Evolutionary conservation across 2,113 vertebrate species (phyloP), one percentile per base, ranked within the genome.

Genomic region (Thymallus thymallus): DNA sequence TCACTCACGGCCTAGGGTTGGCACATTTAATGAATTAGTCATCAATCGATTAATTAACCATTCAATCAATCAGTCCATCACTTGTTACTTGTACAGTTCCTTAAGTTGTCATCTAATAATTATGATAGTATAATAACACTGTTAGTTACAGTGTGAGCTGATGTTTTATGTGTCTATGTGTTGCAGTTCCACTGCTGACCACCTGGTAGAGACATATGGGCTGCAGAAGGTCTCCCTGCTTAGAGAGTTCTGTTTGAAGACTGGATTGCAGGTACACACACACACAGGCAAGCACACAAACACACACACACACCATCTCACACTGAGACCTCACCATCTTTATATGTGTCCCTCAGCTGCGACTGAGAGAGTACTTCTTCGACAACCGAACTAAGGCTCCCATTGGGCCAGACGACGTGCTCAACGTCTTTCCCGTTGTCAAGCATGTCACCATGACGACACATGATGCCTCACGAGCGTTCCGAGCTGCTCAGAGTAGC

Each of bases 191-290:
- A 88, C 85, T 70, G 80, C 88, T 4, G 93, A 91, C 72, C 86
- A 94, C 67, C 80, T 94, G 51, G 92, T 93, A 46, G 92, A 94
- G 78, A 88, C 85, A 66, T 93, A 91, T 14, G 86, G 90, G 14
- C 76, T 95, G 29, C 94, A 95, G 82, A 94, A 92, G 69, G 61
- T 95, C 48, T 93, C 93, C n/a, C 78, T 95, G 72, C 87, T 95
- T 9, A 88, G 94, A 83, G 92, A 94, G 73, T 91, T 94, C 75
- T 94, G 94, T 80, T 84, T 94, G 73, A 95, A 94, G 83, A 92
- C 88, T 41, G 94, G 94, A 75, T 88, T 95, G 58, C 94, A 95
- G 94, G 94, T 95, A 61, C 46, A 35, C 45, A 55, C 18, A 23
- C 58, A 13, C 72, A 48, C 60, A 29, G 6, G 68, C 35, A 16